A percentile compares a stretch with the other conserved stretches of the same genome.
These are phyloP conservation scores for Malacoraja senta DNA, from an alignment of 2,797 vertebrate genomes.

Conservation along the genomic window DNA sequence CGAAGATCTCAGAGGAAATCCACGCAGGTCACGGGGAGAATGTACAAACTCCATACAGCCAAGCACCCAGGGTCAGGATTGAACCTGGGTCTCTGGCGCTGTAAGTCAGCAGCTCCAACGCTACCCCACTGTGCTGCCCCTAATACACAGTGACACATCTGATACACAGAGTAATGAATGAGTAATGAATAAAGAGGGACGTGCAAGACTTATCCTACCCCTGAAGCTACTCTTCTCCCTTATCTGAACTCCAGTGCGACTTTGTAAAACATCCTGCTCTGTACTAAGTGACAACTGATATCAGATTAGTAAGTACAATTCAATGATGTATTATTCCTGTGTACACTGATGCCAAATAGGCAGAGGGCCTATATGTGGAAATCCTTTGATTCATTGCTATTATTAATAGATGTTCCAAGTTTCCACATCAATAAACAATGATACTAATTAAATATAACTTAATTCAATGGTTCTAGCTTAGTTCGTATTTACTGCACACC, in stretches of 20 bases:
- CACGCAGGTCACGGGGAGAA: no score
- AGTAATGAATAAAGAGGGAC: neutral
- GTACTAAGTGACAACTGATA: neutral
- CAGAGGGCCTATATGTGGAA: neutral
- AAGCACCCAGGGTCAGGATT: no score
- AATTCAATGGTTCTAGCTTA: neutral
- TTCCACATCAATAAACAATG: neutral
- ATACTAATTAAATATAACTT: neutral
- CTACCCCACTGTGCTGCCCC: no score
- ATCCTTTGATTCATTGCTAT: neutral
- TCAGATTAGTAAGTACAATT: neutral
- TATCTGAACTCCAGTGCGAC: neutral
- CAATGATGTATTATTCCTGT: neutral
- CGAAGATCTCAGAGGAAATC: no score
- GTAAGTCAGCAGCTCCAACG: no score
- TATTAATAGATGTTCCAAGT: neutral
- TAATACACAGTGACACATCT: no score
- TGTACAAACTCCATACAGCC: no score
- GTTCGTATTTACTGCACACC: neutral
- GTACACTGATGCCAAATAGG: neutral
- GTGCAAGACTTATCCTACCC: neutral
- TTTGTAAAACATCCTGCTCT: neutral
- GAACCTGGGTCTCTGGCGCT: no score
- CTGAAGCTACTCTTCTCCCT: neutral
- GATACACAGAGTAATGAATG: neutral